Evolutionary conservation across 2,113 vertebrate genomes (phyloP), one percentile per base, ranked within the genome.

Genomic region (Numenius arquata): DNA sequence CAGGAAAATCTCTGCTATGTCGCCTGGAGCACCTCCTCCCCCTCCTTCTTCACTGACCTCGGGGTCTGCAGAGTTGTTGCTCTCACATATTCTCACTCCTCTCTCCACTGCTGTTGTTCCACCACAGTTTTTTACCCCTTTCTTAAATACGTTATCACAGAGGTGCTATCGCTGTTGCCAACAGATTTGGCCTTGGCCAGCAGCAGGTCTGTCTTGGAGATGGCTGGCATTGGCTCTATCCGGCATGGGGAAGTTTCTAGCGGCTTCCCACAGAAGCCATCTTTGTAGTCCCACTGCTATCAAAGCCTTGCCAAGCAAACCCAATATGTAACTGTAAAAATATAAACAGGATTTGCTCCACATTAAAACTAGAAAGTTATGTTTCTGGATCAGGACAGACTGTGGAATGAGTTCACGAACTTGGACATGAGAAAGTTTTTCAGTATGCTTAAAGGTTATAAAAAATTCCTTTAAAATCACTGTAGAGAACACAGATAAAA

Each of bases 111-210:
- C 11, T 47, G 32, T n/a, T 56, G 7, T 72, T 30, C 12, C 30
- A 6, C 38, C 7, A 0, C 30, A 25, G 16, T 26, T 32, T 48
- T 55, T 17, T n/a, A 10, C 4, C 23, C 7, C 8, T 15, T 27
- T 72, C 29, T 40, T 53, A 48, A 59, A 53, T 27, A 40, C 23
- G 5, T 48, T 48, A 23, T 47, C 38, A 40, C 29, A 75, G 29
- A 53, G 17, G 17, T 9, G 2, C 6, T 72, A 27, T 15, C 25
- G 26, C 34, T 2, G 2, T 40, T 1, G 5, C 15, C 16, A 23
- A 16, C 36, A 36, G n/a, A n/a, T 23, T 61, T 25, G 21, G n/a
- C 10, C n/a, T 61, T 36, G 22, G n/a, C n/a, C 59, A 61, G 23
- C 9, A 25, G 22, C 22, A 7, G 58, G 58, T 61, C n/a, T 23